These are phyloP conservation scores for Clarias magur DNA, from an alignment of 2,113 vertebrate genomes.

Conservation along the genomic window DNA sequence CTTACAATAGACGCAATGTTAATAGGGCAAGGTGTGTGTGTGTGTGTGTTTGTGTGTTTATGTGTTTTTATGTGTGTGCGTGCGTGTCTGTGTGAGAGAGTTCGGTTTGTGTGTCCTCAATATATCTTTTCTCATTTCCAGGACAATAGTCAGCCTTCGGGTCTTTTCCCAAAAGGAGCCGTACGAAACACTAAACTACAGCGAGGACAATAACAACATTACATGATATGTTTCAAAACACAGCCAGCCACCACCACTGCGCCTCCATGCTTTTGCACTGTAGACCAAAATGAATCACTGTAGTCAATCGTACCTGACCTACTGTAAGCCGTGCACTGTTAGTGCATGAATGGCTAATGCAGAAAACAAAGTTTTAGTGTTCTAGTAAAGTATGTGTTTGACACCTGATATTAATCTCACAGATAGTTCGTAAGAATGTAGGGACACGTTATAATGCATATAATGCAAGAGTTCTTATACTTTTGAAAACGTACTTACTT, in stretches of 20 bases:
- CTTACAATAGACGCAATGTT: background rate
- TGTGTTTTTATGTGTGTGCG: background rate
- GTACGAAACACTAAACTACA: conserved; percentile 16
- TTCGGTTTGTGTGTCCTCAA: conserved; percentile 12
- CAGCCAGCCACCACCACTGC: background rate
- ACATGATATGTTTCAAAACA: conserved; percentile 37
- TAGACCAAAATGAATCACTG: background rate
- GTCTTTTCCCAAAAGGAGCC: conserved; percentile 20
- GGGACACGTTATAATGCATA: background rate
- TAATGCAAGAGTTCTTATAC: background rate
- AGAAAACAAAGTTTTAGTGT: background rate
- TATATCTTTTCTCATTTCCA: conserved; percentile 11
- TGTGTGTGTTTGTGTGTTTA: conserved; percentile 19
- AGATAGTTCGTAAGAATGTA: background rate
- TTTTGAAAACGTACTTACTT: background rate
- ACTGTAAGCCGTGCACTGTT: too few relatives aligned
- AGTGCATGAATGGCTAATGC: background rate
- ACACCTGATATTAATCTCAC: background rate
- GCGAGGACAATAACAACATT: conserved; percentile 26
- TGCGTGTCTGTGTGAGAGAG: conserved; percentile 1
- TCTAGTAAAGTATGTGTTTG: background rate
- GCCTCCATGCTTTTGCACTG: background rate
- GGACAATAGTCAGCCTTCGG: conserved; percentile 23
- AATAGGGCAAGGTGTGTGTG: conserved; percentile 13
- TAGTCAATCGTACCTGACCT: background rate